phyloP scores from a whole-genome alignment of 2,113 vertebrate genomes.

The Protomyctophum bolini region DNA sequence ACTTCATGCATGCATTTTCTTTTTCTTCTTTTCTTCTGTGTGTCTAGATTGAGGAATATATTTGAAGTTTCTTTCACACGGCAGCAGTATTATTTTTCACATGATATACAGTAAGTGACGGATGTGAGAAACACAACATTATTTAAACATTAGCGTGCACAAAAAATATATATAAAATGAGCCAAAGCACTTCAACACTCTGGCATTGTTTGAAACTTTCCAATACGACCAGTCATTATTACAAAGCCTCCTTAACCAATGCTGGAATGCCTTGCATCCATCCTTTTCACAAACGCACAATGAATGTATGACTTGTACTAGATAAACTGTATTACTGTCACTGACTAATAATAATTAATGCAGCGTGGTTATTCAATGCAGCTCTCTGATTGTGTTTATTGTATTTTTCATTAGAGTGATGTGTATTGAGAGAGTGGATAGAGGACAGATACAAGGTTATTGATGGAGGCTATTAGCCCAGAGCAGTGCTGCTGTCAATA shows the following conservation, averaged over 20 bases:
- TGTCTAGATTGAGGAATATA: not conserved
- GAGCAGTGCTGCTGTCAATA: constrained; percentile 68
- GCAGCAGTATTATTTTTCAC: too few relatives aligned
- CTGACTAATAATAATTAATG: constrained; percentile 69
- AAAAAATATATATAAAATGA: not conserved
- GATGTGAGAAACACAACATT: too few relatives aligned
- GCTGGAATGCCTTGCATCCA: constrained; percentile 30
- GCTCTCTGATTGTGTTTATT: constrained; percentile 71
- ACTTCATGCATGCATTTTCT: not conserved
- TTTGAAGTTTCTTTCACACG: constrained; percentile 6
- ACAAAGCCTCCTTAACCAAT: constrained; percentile 12
- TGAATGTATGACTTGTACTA: constrained; percentile 65
- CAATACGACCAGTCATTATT: constrained; percentile 20
- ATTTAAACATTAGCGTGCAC: too few relatives aligned
- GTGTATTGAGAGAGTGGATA: constrained; percentile 63
- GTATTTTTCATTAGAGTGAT: constrained; percentile 77
- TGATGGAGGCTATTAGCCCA: constrained; percentile 76
- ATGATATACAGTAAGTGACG: too few relatives aligned
- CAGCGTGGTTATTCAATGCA: constrained; percentile 63
- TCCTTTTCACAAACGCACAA: constrained; percentile 42
- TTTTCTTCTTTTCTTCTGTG: not conserved
- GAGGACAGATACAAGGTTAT: constrained; percentile 77
- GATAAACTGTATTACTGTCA: constrained; percentile 67
- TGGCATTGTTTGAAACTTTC: not conserved
- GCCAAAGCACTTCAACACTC: not conserved